Conservation (phyloP, 2,113 vertebrate species). For the Delphinapterus leucas region DNA sequence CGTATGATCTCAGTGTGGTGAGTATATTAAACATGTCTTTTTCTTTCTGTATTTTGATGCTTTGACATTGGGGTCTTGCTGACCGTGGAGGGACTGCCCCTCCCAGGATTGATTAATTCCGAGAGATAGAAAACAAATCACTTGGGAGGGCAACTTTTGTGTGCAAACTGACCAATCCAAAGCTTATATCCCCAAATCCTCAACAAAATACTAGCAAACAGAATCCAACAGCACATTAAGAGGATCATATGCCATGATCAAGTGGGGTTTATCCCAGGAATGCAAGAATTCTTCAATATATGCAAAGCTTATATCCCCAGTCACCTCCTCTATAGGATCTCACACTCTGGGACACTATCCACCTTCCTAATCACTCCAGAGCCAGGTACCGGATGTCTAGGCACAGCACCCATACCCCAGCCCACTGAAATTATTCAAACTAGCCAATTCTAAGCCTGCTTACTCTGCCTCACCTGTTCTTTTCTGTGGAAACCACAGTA, state of each 20-base stretch:
- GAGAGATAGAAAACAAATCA: background rate
- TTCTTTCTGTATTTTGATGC: background rate
- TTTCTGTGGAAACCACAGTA: background rate
- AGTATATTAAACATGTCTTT: background rate
- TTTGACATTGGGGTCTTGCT: background rate
- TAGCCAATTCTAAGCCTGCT: background rate
- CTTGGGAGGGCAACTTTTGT: background rate
- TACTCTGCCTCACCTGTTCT: background rate
- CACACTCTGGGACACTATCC: background rate
- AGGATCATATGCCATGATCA: too few species aligned
- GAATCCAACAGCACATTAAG: too few species aligned
- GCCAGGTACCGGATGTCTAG: background rate
- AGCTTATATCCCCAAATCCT: background rate
- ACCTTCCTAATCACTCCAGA: background rate
- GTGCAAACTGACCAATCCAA: accelerated
- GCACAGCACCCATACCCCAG: accelerated
- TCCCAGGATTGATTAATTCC: background rate
- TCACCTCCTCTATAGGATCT: background rate
- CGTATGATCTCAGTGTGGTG: background rate
- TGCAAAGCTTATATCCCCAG: background rate
- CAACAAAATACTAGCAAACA: too few species aligned
- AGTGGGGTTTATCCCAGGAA: too few species aligned
- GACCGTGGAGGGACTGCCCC: background rate
- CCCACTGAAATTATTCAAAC: background rate
- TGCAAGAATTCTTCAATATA: too few species aligned